Evolutionary conservation across 1,140 invertebrate genomes (phyloP).

Genomic region (Aphidius ervi): DNA sequence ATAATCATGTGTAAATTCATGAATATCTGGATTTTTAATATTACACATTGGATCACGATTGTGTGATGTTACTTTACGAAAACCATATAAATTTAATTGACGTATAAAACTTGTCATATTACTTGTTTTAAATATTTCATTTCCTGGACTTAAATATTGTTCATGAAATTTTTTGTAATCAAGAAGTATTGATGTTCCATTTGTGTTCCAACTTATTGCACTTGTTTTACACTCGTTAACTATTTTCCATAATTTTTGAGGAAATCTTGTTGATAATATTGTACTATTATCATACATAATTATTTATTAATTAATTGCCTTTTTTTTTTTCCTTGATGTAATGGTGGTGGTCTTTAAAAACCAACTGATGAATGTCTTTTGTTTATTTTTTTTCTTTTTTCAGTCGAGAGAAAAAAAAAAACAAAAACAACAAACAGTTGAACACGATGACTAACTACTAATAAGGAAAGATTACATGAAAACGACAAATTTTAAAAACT

Average conservation of each 20-base stretch:
- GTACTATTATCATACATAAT: conserved; percentile 52
- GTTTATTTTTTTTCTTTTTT: no score
- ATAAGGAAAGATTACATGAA: no score
- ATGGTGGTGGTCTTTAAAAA: no score
- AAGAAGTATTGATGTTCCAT: conserved; percentile 55
- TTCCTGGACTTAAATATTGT: conserved; percentile 52
- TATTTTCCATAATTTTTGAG: conserved; percentile 61
- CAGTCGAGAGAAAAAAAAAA: no score
- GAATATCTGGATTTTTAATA: conserved; percentile 55
- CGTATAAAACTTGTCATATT: conserved; percentile 62
- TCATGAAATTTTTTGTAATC: conserved; percentile 56
- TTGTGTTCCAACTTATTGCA: conserved; percentile 56
- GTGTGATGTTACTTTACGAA: conserved; percentile 60
- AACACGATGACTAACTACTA: no score
- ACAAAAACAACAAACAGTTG: no score
- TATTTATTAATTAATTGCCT: conserved; percentile 16
- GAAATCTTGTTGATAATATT: conserved; percentile 57
- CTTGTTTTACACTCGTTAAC: conserved; percentile 53
- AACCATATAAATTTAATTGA: conserved; percentile 61
- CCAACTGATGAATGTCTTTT: no score
- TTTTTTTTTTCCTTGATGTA: conserved; percentile 1
- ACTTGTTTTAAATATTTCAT: conserved; percentile 59
- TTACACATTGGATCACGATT: conserved; percentile 56
- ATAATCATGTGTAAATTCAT: conserved; percentile 59
- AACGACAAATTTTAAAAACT: no score